Base-by-base conservation (phyloP, 1,140 invertebrate genomes). In the Pristionchus pacificus region DNA sequence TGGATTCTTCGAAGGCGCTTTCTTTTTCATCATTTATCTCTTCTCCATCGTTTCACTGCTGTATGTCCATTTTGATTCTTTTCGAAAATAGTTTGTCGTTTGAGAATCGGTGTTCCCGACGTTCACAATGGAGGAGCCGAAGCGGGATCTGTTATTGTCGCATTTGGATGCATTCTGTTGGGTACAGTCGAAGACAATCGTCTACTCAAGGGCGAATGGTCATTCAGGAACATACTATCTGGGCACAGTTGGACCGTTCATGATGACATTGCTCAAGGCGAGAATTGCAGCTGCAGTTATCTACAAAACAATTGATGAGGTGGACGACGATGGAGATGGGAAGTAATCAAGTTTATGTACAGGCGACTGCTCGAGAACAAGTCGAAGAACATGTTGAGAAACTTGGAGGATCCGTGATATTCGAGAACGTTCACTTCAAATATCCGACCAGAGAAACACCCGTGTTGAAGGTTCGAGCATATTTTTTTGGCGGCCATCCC, bases 221-320 rank as follows among this genome's bases (percentile, higher is more conserved):
- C n/a, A n/a, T n/a, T 77, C 3, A 60, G 64, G n/a, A n/a, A n/a
- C n/a, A n/a, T n/a, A n/a, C n/a, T n/a, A n/a, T n/a, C n/a, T n/a
- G n/a, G n/a, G n/a, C n/a, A n/a, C n/a, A n/a, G n/a, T n/a, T n/a
- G n/a, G n/a, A 25, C 78, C 78, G 19, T 76, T 77, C 65, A 68
- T 79, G 65, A 78, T 78, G 65, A 73, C 80, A 19, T 14, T 79
- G 2, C 61, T 75, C 28, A 70, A 61, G 14, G 78, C 78, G 2
- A 60, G 76, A 1, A 62, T 75, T 0, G 68, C 78, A 1, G 72
- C 77, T 32, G 72, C 77, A 28, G 55, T 77, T 6, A 60, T 79
- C 49, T 79, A 79, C 25, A 65, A 68, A 25, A 79, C 73, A 1
- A 79, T 79, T 33, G 90, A 91, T 79, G 82, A 89, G 66, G 67